Base-by-base conservation (phyloP, 2,888 invertebrate genomes). In the Caenorhabditis sulstoni region DNA sequence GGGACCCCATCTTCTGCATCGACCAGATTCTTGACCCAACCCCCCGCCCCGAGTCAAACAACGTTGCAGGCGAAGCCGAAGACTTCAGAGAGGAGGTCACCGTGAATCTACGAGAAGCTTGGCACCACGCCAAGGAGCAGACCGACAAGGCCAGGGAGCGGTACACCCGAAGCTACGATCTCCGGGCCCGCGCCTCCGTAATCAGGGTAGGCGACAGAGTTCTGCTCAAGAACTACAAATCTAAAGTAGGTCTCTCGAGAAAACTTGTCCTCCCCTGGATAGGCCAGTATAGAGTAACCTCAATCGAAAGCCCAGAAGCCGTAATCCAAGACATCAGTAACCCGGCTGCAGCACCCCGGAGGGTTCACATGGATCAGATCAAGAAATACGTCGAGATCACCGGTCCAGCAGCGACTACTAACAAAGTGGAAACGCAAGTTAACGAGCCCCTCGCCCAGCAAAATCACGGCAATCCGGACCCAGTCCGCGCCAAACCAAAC, bases 1-100 rank as follows among this genome's bases (percentile, higher is more conserved):
- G 79, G 8, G 78, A 83, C n/a, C 70, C 82, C 0, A 35, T 66
- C 8, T 78, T 83, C 9, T 16, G 23, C 1, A 58, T 83, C 0
- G 81, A 81, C 16, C 37, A 14, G 7, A 45, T 81, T 0, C 12
- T 83, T 1, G 23, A 81, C 18, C 61, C 61, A n/a, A n/a, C 7
- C 0, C 23, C 2, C 35, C 47, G 0, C 5, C 37, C 22, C 18
- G n/a, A n/a, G n/a, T n/a, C 29, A 1, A 0, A 37, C 29, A 0
- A 5, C 35, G 16, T 3, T 3, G 9, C 37, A 16, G 37, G 22
- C 2, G 12, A 49, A 16, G 29, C 29, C 39, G 18, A 39, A 2
- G 44, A 57, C 3, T 14, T 39, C 5, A 4, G n/a, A n/a, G n/a
- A n/a, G n/a, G n/a, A n/a, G n/a, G n/a, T 67, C 11, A 22, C 29